phyloP scores from a whole-genome alignment of 2,797 vertebrate species.

The Ambastaia sidthimunki region DNA sequence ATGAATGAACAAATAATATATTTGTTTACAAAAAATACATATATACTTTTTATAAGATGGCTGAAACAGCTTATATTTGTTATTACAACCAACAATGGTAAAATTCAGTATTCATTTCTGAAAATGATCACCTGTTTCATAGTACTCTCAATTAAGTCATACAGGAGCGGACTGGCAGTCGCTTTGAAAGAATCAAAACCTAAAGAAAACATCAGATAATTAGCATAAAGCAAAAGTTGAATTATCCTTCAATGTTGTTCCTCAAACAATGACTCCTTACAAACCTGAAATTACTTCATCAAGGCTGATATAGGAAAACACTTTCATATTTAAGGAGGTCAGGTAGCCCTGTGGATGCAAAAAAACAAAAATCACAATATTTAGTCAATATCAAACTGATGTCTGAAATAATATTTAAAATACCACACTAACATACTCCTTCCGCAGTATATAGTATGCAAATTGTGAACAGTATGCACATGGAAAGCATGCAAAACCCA shows the following conservation, averaged over 20 bases:
- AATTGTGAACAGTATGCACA: background rate
- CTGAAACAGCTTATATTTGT: background rate
- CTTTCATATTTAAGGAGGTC: slow-evolving; percentile 85
- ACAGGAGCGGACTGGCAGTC: slow-evolving; percentile 85
- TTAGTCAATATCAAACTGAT: background rate
- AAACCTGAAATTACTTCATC: slow-evolving; percentile 88
- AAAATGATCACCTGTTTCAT: slow-evolving; percentile 79
- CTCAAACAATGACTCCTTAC: background rate
- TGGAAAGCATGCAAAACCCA: background rate
- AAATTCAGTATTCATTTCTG: background rate
- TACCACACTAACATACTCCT: background rate
- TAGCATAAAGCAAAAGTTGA: background rate
- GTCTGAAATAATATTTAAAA: background rate
- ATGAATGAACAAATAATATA: background rate
- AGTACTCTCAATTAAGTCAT: slow-evolving; percentile 74
- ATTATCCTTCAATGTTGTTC: background rate
- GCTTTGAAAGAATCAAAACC: slow-evolving; percentile 78
- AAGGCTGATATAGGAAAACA: slow-evolving; percentile 89
- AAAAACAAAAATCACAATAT: slow-evolving; percentile 11
- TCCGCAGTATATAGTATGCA: background rate
- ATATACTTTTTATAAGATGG: too few species aligned
- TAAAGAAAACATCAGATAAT: slow-evolving; percentile 66
- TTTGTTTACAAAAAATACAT: background rate
- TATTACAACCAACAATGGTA: background rate
- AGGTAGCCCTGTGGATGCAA: slow-evolving; percentile 83